These are phyloP conservation scores for Trematomus loennbergii DNA, from an alignment of 2,113 vertebrate genomes.

Conservation along the genomic window DNA sequence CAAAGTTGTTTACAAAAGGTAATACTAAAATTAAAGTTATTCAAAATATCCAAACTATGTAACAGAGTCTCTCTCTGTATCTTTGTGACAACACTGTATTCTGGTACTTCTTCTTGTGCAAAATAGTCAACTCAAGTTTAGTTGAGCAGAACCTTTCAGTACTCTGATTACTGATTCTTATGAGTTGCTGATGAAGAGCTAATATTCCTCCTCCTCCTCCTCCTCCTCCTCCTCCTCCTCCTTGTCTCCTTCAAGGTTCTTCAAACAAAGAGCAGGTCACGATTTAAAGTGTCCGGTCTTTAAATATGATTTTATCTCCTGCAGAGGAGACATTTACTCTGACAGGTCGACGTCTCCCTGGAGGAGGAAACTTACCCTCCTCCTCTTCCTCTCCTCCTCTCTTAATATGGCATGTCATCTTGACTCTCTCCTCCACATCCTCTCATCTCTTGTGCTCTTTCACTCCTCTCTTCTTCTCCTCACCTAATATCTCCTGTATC, in stretches of 20 bases:
- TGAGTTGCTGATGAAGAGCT: slow-evolving; percentile 38
- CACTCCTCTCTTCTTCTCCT: background rate
- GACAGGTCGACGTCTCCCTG: slow-evolving; percentile 57
- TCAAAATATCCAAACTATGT: no score
- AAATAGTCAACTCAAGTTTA: background rate
- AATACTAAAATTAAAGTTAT: no score
- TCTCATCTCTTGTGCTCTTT: background rate
- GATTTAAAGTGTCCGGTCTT: slow-evolving; percentile 63
- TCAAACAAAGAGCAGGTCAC: slow-evolving; percentile 44
- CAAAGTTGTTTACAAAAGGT: no score
- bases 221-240: background rate
- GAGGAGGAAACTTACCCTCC: slow-evolving; percentile 48
- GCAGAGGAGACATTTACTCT: slow-evolving; percentile 72
- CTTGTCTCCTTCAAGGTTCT: slow-evolving; percentile 49
- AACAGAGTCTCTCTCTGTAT: background rate
- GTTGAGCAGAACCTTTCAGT: background rate
- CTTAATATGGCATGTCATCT: slow-evolving; percentile 25
- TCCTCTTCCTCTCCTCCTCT: slow-evolving; percentile 31
- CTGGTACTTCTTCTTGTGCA: background rate
- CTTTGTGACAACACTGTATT: background rate
- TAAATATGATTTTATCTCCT: slow-evolving; percentile 72
- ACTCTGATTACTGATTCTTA: slow-evolving; percentile 8
- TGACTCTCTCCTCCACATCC: slow-evolving; percentile 13
- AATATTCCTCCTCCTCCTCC: slow-evolving; percentile 6
- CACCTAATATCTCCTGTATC: slow-evolving; percentile 1